These are phyloP conservation scores for Apodemia mormo DNA, from an alignment of 2,888 invertebrate genomes.

Conservation along the genomic window DNA sequence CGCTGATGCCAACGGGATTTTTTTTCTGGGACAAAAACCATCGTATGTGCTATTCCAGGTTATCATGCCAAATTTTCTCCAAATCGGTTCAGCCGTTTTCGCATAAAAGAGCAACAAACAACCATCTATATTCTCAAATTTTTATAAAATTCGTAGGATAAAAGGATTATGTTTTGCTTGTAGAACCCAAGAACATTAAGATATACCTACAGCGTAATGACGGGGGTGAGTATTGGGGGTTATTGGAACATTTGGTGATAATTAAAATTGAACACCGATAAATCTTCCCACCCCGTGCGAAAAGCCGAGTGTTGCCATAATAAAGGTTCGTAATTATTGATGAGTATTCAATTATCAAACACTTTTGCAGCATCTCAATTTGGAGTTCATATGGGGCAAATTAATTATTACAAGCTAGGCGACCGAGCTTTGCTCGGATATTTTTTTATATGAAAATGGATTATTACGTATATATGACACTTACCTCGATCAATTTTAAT, in stretches of 20 bases:
- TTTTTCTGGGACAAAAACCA: too few relatives aligned
- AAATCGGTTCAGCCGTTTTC: too few relatives aligned
- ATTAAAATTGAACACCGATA: constrained; percentile 67
- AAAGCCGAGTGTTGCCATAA: constrained; percentile 55
- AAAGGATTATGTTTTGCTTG: not conserved
- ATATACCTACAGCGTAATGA: constrained; percentile 35
- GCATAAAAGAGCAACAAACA: too few relatives aligned
- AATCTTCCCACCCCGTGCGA: constrained; percentile 69
- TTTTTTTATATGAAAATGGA: too few relatives aligned
- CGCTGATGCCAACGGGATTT: too few relatives aligned
- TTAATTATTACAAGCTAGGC: not conserved
- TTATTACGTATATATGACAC: too few relatives aligned
- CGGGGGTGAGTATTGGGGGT: constrained; percentile 37
- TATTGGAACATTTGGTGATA: constrained; percentile 62
- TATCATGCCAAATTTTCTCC: too few relatives aligned
- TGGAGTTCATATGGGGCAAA: not conserved
- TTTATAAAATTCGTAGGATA: too few relatives aligned
- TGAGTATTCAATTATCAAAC: constrained; percentile 45
- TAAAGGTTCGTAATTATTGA: constrained; percentile 49
- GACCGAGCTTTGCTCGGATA: too few relatives aligned
- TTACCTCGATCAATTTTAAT: too few relatives aligned
- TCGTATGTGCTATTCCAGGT: too few relatives aligned
- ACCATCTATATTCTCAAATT: too few relatives aligned
- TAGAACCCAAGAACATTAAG: constrained; percentile 23
- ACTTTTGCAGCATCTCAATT: constrained; percentile 10